A percentile compares a stretch with the other conserved stretches of the same genome.
Conservation (phyloP, 1,140 invertebrate genomes). For the Cepaea nemoralis region DNA sequence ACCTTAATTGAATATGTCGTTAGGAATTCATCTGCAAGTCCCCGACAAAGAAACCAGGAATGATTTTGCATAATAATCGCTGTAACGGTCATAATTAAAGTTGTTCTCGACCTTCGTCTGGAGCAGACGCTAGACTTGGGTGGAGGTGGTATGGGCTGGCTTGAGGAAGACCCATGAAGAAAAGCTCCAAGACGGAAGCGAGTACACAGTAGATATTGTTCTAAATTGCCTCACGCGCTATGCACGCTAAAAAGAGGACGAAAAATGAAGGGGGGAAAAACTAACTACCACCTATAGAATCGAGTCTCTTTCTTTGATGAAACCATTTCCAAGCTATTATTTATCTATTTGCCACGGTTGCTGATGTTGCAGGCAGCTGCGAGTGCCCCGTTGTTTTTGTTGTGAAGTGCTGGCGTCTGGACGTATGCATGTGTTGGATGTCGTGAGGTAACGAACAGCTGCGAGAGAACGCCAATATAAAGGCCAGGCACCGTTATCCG, state of each 20-base stretch:
- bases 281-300: slow-evolving; percentile 25
- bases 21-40: slow-evolving; percentile 34
- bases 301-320: slow-evolving; percentile 17
- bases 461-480: slow-evolving; percentile 1
- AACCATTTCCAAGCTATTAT: slow-evolving; percentile 35
- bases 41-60: slow-evolving; percentile 21
- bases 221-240: neutral
- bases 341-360: slow-evolving; percentile 37
- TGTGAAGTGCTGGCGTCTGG: slow-evolving; percentile 13
- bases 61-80: slow-evolving; percentile 34
- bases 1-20: slow-evolving; percentile 36
- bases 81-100: slow-evolving; percentile 39
- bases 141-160: neutral
- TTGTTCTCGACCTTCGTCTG: slow-evolving; percentile 15
- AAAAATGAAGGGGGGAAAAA: neutral
- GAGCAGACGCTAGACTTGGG: slow-evolving; percentile 6
- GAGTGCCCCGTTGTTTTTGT: slow-evolving; percentile 23
- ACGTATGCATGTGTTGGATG: slow-evolving; percentile 15
- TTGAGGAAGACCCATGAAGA: neutral
- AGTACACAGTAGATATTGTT: slow-evolving; percentile 23
- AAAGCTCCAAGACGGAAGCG: slow-evolving; percentile 4
- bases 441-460: slow-evolving; percentile 16
- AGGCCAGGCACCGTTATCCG: neutral
- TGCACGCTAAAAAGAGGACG: neutral
- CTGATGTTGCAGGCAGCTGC: slow-evolving; percentile 29